These are phyloP conservation scores for Muscicapa adusta DNA, from an alignment of 2,113 vertebrate genomes.

Conservation along the genomic window DNA sequence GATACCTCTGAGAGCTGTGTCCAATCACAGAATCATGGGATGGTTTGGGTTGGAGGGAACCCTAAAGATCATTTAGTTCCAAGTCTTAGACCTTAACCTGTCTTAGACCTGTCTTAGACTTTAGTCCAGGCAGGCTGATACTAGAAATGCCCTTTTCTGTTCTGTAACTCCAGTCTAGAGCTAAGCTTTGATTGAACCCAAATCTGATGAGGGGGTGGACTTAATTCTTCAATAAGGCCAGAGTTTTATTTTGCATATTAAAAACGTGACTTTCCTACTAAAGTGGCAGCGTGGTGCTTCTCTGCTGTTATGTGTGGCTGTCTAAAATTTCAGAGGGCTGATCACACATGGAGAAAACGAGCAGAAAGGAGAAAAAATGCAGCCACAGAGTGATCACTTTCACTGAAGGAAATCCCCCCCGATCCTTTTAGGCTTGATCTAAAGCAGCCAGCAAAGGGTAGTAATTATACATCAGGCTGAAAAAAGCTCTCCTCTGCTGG, in stretches of 20 bases:
- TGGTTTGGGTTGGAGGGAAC: not conserved
- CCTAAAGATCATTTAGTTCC: not conserved
- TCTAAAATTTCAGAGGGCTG: not conserved
- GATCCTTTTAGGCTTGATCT: conserved; percentile 39
- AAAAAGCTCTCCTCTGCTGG: conserved; percentile 9
- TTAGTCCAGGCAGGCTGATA: not conserved
- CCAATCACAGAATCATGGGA: not conserved
- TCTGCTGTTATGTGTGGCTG: not conserved
- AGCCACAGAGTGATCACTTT: not conserved
- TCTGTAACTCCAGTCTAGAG: not conserved
- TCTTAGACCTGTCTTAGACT: not conserved
- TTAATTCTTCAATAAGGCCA: not conserved
- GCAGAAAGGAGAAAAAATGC: not conserved
- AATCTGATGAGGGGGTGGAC: not conserved
- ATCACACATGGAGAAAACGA: not conserved
- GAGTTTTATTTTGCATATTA: not conserved
- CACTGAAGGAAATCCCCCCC: conserved; percentile 37
- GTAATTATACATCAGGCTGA: conserved; percentile 43
- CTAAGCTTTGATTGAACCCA: not conserved
- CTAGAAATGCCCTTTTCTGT: not conserved
- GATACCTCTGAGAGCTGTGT: not conserved
- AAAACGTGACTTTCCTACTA: not conserved
- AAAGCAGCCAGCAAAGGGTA: conserved; percentile 45
- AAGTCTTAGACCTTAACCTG: not conserved
- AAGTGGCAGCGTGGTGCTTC: not conserved